A percentile compares a stretch with the other conserved stretches of the same genome.
phyloP scores from a whole-genome alignment of 1,140 invertebrate genomes.

The Pseudobourletiella spinata region DNA sequence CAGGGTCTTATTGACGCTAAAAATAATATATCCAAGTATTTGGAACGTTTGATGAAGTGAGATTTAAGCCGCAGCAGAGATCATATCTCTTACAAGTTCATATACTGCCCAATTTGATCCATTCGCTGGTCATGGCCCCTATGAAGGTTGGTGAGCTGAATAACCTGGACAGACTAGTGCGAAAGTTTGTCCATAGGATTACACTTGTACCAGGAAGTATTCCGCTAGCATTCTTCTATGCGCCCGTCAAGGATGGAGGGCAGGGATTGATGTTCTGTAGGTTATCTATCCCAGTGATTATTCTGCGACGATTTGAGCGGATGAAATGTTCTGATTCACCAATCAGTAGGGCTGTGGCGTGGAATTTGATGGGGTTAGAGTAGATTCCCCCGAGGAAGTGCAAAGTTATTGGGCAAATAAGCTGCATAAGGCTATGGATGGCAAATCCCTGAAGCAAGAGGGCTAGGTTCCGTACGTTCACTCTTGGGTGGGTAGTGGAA shows the following conservation, averaged over 20 bases:
- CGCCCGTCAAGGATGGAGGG: neutral
- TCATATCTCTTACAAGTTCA: neutral
- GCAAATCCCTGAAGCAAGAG: neutral
- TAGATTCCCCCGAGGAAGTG: neutral
- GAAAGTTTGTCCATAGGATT: neutral
- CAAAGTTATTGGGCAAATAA: neutral
- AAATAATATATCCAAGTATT: neutral
- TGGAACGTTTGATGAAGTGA: neutral
- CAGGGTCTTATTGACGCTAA: neutral
- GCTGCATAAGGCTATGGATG: neutral
- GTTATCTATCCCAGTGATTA: neutral
- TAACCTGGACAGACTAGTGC: neutral
- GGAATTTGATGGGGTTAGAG: too few species aligned
- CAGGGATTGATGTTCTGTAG: neutral
- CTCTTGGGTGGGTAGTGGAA: neutral
- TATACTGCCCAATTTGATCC: neutral
- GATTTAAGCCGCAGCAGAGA: neutral
- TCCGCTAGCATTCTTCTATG: neutral
- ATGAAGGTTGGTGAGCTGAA: neutral
- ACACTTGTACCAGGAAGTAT: neutral
- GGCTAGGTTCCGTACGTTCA: neutral
- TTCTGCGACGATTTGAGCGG: neutral
- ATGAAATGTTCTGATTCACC: neutral
- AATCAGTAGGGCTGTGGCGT: neutral
- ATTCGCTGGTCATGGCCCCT: slow-evolving; percentile 1